These are phyloP conservation scores for Butorides virescens DNA, from an alignment of 2,113 vertebrate genomes.

Conservation along the genomic window DNA sequence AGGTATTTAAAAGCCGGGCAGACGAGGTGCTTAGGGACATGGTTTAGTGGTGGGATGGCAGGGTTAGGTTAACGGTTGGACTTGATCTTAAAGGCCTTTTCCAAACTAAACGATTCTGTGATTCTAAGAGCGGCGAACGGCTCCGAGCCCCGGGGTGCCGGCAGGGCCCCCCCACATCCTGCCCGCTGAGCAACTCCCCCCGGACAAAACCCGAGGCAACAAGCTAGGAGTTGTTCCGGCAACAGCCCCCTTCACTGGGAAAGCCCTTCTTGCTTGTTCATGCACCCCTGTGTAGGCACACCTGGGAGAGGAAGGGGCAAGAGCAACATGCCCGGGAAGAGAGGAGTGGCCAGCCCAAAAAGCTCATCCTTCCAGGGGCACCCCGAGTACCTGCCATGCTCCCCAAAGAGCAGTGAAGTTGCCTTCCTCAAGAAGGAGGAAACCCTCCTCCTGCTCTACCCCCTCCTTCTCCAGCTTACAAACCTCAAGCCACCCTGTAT, in stretches of 20 bases:
- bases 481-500: neutral
- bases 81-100: no score
- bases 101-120: no score
- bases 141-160: no score
- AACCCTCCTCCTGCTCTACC: neutral
- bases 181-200: no score
- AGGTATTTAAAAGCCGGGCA: no score
- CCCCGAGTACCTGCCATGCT: neutral
- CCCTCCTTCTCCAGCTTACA: neutral
- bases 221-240: neutral
- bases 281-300: neutral
- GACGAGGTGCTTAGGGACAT: no score
- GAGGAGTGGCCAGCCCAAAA: neutral
- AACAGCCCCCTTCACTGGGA: neutral
- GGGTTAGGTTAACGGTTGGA: no score
- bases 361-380: neutral
- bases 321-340: neutral
- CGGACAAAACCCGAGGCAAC: neutral
- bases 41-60: no score
- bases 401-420: neutral
- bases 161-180: no score
- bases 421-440: neutral
- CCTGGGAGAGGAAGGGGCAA: neutral
- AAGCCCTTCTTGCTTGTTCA: neutral
- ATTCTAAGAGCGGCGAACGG: no score